These are phyloP conservation scores for Maniola hyperantus DNA, from an alignment of 2,888 invertebrate species.

Conservation along the genomic window DNA sequence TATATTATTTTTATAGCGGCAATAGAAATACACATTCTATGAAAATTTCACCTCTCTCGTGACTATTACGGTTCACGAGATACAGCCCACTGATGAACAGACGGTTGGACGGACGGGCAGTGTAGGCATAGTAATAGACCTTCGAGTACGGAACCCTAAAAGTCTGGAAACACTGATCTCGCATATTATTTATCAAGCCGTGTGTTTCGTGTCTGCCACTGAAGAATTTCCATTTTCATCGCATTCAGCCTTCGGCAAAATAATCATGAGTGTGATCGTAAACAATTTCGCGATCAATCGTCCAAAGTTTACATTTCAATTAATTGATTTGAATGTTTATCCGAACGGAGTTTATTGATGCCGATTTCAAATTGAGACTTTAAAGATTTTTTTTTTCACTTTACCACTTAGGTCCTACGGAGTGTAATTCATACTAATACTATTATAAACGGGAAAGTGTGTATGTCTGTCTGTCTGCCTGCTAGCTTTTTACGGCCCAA, in stretches of 20 bases:
- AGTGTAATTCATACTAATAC: not conserved
- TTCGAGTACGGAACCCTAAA: too few relatives aligned
- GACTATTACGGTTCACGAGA: too few relatives aligned
- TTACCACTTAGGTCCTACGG: too few relatives aligned
- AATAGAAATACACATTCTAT: too few relatives aligned
- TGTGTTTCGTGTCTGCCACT: constrained; percentile 34
- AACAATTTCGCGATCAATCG: constrained; percentile 35
- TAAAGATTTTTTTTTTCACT: not conserved
- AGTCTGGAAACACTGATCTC: constrained; percentile 23
- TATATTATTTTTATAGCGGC: too few relatives aligned
- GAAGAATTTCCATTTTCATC: constrained; percentile 34
- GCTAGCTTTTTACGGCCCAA: too few relatives aligned
- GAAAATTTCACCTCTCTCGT: too few relatives aligned
- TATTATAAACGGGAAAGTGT: not conserved
- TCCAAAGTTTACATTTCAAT: constrained; percentile 35
- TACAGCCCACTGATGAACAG: too few relatives aligned
- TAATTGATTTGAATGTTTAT: constrained; percentile 31
- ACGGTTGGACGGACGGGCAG: too few relatives aligned
- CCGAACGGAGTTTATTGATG: constrained; percentile 22
- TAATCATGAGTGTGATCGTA: constrained; percentile 29
- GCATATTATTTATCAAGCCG: constrained; percentile 17
- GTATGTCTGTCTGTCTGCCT: too few relatives aligned
- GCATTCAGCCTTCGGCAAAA: constrained; percentile 27
- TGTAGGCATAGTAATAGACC: too few relatives aligned
- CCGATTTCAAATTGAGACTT: constrained; percentile 10